phyloP scores from a whole-genome alignment of 2,797 vertebrate species.

The Anas flavirostris region DNA sequence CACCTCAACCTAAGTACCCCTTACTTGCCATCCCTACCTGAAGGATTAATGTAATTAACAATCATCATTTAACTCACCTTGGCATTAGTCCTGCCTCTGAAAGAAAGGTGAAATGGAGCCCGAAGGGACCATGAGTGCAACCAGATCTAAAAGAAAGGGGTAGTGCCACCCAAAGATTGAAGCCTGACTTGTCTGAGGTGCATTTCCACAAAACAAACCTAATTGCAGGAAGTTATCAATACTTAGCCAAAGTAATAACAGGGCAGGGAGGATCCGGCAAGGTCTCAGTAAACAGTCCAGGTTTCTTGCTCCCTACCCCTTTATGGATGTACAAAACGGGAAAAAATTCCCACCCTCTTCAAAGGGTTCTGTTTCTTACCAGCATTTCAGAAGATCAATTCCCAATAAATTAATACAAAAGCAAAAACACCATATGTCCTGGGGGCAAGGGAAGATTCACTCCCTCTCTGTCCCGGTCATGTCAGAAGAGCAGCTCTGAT shows the following conservation, averaged over 20 bases:
- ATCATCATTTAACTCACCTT: neutral
- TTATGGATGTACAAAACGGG: neutral
- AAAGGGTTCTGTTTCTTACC: conserved; percentile 19
- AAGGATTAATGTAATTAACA: neutral
- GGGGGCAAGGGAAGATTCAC: neutral
- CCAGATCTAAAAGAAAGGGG: neutral
- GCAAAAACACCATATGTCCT: neutral
- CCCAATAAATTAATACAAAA: conserved; percentile 74
- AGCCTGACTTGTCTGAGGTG: neutral
- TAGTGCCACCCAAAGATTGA: neutral
- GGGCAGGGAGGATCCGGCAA: neutral
- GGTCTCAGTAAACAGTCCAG: neutral
- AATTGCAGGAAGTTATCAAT: neutral
- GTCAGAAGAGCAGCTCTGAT: neutral
- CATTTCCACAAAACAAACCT: neutral
- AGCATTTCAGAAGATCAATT: conserved; percentile 10
- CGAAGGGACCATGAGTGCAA: neutral
- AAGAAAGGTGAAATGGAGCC: neutral
- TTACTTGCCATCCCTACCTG: neutral
- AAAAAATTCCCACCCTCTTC: neutral
- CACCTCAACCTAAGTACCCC: neutral
- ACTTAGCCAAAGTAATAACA: neutral
- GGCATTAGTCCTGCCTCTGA: neutral
- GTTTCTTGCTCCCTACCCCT: neutral
- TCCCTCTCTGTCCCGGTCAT: neutral